Percentiles rank a stretch among this genome's conserved stretches.
These are phyloP conservation scores for Capitella teleta DNA, from an alignment of 1,140 invertebrate species.

Conservation along the genomic window DNA sequence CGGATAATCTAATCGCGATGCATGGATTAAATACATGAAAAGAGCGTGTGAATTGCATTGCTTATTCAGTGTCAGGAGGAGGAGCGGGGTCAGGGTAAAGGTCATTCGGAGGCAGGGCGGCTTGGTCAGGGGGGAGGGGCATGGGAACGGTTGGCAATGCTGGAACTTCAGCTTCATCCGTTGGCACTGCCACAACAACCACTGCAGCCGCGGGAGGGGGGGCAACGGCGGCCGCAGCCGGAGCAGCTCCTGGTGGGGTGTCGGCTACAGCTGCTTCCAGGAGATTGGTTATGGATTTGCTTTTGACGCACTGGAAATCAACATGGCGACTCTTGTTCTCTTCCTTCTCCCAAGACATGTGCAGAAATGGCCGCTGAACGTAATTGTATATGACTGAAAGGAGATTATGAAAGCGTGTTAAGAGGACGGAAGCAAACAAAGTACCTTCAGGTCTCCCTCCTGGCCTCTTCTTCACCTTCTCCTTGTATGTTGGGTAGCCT, in stretches of 20 bases:
- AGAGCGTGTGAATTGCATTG: too few species aligned
- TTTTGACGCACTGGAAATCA: slow-evolving; percentile 66
- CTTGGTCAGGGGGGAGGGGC: too few species aligned
- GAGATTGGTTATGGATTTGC: slow-evolving; percentile 41
- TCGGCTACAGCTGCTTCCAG: slow-evolving; percentile 23
- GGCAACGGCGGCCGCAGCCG: slow-evolving; percentile 52
- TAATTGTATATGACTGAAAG: slow-evolving; percentile 91
- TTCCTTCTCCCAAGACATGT: slow-evolving; percentile 99
- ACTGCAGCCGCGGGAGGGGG: slow-evolving; percentile 18
- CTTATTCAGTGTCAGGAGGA: too few species aligned
- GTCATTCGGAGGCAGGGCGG: too few species aligned
- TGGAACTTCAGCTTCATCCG: too few species aligned
- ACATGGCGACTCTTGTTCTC: slow-evolving; percentile 98
- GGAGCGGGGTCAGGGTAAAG: too few species aligned
- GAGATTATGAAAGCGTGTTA: neutral
- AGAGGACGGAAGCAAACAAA: neutral
- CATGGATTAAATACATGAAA: too few species aligned
- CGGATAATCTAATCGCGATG: too few species aligned
- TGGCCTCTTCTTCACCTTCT: slow-evolving; percentile 72
- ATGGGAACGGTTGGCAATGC: too few species aligned
- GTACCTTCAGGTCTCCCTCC: slow-evolving; percentile 64
- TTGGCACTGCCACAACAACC: slow-evolving; percentile 1
- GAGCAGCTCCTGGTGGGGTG: neutral
- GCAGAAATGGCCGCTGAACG: slow-evolving; percentile 97
- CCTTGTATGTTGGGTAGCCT: slow-evolving; percentile 96